A percentile compares a stretch with the other conserved stretches of the same genome.
Conservation (phyloP, 2,797 vertebrate species). For the Xiphophorus birchmanni region DNA sequence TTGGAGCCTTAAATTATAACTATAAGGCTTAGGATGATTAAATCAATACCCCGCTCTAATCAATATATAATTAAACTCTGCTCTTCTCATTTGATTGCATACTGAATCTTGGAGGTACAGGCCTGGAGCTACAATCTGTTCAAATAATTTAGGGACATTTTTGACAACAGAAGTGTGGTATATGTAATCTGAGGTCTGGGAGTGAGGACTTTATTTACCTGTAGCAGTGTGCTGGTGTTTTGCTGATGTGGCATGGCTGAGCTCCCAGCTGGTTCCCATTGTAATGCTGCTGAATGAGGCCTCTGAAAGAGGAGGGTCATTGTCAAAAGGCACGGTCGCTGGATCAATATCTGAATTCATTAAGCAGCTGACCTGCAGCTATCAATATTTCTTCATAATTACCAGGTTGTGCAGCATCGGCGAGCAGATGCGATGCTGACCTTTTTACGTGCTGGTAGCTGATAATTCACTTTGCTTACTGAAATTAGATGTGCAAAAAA, state of each 20-base stretch:
- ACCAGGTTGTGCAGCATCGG: conserved; percentile 53
- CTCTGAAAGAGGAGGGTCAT: conserved; percentile 68
- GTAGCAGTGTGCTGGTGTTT: conserved; percentile 25
- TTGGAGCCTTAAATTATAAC: conserved; percentile 54
- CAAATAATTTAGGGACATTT: conserved; percentile 27
- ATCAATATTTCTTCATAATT: conserved; percentile 79
- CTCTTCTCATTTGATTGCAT: conserved; percentile 63
- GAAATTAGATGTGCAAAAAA: conserved; percentile 32
- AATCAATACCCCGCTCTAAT: conserved; percentile 75
- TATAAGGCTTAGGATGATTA: conserved; percentile 56
- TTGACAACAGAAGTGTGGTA: not conserved
- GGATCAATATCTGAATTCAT: conserved; percentile 84
- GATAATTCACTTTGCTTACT: conserved; percentile 38
- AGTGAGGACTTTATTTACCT: conserved; percentile 50
- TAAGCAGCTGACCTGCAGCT: conserved; percentile 75
- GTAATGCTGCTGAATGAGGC: conserved; percentile 69
- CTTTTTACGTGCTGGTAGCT: conserved; percentile 46
- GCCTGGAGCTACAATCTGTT: conserved; percentile 36
- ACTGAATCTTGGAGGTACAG: conserved; percentile 48
- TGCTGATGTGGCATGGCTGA: conserved; percentile 64
- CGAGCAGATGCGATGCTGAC: conserved; percentile 63
- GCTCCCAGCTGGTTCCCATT: conserved; percentile 78
- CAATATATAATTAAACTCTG: conserved; percentile 77
- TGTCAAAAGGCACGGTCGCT: conserved; percentile 73
- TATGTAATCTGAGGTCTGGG: conserved; percentile 16